Percentiles rank a stretch among this genome's conserved stretches.
Conservation (phyloP, 2,113 vertebrate genomes). For the Microcebus murinus region DNA sequence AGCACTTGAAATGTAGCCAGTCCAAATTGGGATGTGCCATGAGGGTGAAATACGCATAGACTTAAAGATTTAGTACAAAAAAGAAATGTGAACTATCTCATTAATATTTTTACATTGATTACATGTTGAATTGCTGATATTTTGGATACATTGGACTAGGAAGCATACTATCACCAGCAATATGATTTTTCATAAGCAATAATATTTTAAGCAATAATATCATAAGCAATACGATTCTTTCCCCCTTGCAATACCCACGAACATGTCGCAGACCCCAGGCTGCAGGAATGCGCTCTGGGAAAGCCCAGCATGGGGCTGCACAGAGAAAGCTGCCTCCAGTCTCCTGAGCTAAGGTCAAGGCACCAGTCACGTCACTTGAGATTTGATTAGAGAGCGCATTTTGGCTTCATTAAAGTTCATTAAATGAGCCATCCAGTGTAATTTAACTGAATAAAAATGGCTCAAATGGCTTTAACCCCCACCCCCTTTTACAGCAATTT, state of each 20-base stretch:
- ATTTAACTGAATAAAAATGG: conserved; percentile 88
- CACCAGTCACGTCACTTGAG: conserved; percentile 80
- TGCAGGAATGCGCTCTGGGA: not conserved
- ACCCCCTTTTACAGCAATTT: conserved; percentile 75
- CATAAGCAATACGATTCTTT: not conserved
- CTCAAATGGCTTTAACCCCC: conserved; percentile 79
- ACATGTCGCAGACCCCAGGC: not conserved
- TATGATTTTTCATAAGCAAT: not conserved
- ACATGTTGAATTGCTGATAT: not conserved
- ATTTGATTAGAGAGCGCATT: conserved; percentile 88
- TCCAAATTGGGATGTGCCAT: not conserved
- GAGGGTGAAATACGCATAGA: not conserved
- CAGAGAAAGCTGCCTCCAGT: conserved; percentile 25
- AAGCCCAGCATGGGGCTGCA: not conserved
- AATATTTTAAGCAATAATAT: too few relatives aligned
- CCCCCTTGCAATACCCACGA: too few relatives aligned
- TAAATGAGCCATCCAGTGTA: conserved; percentile 85
- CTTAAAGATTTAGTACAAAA: not conserved
- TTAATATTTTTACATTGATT: not conserved
- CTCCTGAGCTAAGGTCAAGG: conserved; percentile 60
- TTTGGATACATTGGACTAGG: not conserved
- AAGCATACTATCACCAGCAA: not conserved
- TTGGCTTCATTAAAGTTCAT: conserved; percentile 85
- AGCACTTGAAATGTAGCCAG: not conserved
- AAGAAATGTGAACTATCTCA: not conserved